Percentiles rank a stretch among this genome's conserved stretches.
phyloP scores from a whole-genome alignment of 2,888 invertebrate genomes.

The Athalia rosae region DNA sequence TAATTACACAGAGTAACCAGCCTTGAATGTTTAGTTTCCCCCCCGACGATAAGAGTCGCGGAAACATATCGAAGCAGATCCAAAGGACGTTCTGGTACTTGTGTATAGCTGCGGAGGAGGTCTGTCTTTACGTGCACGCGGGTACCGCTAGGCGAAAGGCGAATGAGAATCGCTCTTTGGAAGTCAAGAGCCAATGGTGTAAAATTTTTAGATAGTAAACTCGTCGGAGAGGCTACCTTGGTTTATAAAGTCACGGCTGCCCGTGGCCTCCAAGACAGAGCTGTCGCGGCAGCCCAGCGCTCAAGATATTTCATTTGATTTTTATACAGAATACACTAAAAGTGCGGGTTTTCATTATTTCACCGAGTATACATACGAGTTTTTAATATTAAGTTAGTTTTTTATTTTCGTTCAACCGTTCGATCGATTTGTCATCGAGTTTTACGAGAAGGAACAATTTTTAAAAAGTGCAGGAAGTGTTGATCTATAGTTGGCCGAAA shows the following conservation, averaged over 20 bases:
- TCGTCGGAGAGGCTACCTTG: constrained; percentile 60
- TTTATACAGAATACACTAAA: neutral
- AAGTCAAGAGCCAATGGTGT: constrained; percentile 61
- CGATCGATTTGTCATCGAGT: constrained; percentile 46
- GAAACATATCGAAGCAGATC: constrained; percentile 46
- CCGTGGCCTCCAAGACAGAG: constrained; percentile 71
- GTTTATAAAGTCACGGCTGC: constrained; percentile 72
- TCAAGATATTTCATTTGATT: constrained; percentile 58
- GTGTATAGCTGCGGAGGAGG: neutral
- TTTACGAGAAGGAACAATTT: constrained; percentile 1
- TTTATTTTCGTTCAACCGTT: constrained; percentile 2
- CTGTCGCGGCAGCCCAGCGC: constrained; percentile 71
- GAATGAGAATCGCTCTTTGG: constrained; percentile 58
- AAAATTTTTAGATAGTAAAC: constrained; percentile 56
- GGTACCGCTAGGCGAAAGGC: constrained; percentile 64
- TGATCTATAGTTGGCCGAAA: constrained; percentile 27
- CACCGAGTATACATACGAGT: neutral
- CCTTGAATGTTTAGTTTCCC: constrained; percentile 46
- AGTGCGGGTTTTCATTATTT: constrained; percentile 23
- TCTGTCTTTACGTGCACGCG: neutral
- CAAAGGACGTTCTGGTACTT: constrained; percentile 48
- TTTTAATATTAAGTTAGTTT: constrained; percentile 39
- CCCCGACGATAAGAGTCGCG: constrained; percentile 19
- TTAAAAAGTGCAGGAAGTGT: constrained; percentile 33
- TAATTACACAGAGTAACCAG: constrained; percentile 65